Evolutionary conservation across 2,113 vertebrate genomes (phyloP).

Genomic region (Microtus montanus): DNA sequence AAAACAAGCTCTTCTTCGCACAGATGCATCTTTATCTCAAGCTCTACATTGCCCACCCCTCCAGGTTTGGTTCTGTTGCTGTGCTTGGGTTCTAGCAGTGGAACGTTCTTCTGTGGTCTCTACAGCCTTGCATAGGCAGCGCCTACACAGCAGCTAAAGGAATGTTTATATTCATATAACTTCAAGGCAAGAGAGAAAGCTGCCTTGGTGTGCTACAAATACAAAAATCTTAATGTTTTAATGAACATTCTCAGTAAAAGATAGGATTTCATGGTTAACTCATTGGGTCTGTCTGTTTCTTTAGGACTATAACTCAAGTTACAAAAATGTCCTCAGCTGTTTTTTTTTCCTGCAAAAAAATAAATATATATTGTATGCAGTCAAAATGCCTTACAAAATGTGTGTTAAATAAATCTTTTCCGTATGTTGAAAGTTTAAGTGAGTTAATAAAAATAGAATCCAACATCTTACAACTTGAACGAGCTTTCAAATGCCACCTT

Average conservation of each 20-base stretch:
- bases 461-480: conserved; percentile 74
- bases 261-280: conserved; percentile 28
- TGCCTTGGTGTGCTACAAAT: neutral
- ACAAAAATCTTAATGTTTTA: conserved; percentile 22
- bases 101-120: neutral
- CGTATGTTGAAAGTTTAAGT: conserved; percentile 72
- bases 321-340: conserved; percentile 61
- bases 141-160: conserved; percentile 33
- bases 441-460: conserved; percentile 78
- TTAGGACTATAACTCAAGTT: conserved; percentile 71
- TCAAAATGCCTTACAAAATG: conserved; percentile 68
- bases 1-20: neutral
- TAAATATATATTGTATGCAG: conserved; percentile 46
- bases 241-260: conserved; percentile 31
- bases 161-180: conserved; percentile 30
- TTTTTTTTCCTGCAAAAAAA: conserved; percentile 68
- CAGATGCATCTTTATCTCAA: neutral
- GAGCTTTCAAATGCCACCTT: conserved; percentile 67
- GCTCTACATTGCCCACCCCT: neutral
- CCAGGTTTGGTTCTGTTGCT: neutral
- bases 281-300: conserved; percentile 47
- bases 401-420: conserved; percentile 69
- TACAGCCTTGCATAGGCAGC: neutral
- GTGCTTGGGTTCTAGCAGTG: neutral
- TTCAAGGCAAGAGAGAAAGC: neutral